These are phyloP conservation scores for Hyposoter didymator DNA, from an alignment of 2,888 invertebrate genomes.

Conservation along the genomic window DNA sequence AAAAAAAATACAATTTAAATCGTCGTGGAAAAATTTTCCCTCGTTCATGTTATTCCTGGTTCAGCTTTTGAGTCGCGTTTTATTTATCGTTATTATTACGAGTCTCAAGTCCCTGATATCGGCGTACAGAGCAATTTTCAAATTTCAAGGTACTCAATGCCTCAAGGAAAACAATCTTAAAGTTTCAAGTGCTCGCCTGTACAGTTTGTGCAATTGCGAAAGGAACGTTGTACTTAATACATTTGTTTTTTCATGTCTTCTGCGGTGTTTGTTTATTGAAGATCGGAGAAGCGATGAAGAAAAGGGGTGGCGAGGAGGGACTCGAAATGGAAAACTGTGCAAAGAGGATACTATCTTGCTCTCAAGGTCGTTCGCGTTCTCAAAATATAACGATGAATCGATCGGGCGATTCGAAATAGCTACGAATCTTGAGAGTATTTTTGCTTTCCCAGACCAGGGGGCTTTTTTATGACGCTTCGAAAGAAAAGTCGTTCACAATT, in stretches of 20 bases:
- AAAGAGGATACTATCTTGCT: conserved; percentile 65
- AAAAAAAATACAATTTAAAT: not conserved
- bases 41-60: not conserved
- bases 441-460: conserved; percentile 67
- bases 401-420: conserved; percentile 76
- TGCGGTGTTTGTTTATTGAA: conserved; percentile 31
- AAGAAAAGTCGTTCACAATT: conserved; percentile 15
- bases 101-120: not conserved
- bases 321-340: conserved; percentile 34
- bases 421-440: conserved; percentile 74
- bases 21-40: not conserved
- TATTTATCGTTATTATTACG: not conserved
- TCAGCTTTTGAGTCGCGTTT: not conserved
- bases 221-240: conserved; percentile 2
- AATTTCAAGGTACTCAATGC: not conserved
- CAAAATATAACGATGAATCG: conserved; percentile 76
- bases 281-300: conserved; percentile 14
- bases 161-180: not conserved
- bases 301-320: not conserved
- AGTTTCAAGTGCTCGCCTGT: conserved; percentile 16
- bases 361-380: conserved; percentile 74
- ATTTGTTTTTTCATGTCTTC: conserved; percentile 24
- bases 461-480: conserved; percentile 9
- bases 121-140: not conserved
- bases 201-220: conserved; percentile 9